Base-by-base conservation (phyloP, 2,797 vertebrate species). In the Garrulus glandarius region DNA sequence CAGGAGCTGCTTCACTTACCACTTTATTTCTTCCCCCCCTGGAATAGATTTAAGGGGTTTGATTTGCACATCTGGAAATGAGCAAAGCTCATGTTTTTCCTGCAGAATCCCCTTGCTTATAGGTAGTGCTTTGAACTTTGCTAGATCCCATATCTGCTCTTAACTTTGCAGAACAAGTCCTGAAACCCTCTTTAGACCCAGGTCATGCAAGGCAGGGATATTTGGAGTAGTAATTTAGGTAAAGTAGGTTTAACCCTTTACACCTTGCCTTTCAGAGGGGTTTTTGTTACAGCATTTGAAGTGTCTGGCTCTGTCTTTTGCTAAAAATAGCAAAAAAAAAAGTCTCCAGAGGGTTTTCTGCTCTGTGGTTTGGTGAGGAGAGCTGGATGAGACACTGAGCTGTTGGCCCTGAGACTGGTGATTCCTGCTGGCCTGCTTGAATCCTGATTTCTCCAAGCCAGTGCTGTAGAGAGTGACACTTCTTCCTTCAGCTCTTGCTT, bases 61-160 rank as follows among this genome's bases (percentile, higher is more conserved):
- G 55, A 92, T 74, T 50, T 75, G 52, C 87, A 87, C 91, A 91
- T 94, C 92, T 95, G 94, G 92, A 94, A 96, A 32, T 41, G 27
- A 84, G 91, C 57, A 81, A 39, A 71, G 39, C 79, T 83, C 19
- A 1, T 90, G 72, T 87, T 85, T 89, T 92, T 56, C n/a, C 57
- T 83, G 36, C 13, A 53, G 57, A 93, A 71, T 86, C 61, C 39
- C 39, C 23, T 65, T 46, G 21, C 84, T 89, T 68, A n/a, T 84
- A 72, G 64, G 57, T 85, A 72, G 29, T 1, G 8, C 80, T 92
- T 84, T 89, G 88, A 93, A 78, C 91, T 95, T 64, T 59, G 23
- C 17, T 85, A 26, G 75, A 64, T 69, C 46, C 57, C 13, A 13
- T 85, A 69, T 55, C 69, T 81, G 65, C 46, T 71, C 64, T 59